Evolutionary conservation across 2,888 invertebrate species (phyloP).

Genomic region (Ormyrus rosae): DNA sequence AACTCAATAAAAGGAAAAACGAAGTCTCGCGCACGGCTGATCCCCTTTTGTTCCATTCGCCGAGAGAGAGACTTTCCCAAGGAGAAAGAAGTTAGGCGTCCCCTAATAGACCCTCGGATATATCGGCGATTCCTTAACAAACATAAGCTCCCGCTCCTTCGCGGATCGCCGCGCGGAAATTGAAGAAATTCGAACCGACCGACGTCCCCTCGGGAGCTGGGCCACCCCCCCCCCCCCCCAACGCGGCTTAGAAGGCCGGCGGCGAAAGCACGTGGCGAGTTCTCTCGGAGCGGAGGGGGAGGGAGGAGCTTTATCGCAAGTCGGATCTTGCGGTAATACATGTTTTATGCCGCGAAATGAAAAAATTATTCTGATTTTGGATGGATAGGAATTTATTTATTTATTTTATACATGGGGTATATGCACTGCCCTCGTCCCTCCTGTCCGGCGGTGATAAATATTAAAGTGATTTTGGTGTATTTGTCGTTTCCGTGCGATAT

Average conservation of each 20-base stretch:
- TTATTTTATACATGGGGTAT: no score
- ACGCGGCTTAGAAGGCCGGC: background rate
- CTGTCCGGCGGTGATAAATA: no score
- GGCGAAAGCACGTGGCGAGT: constrained; percentile 2
- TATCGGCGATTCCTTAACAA: constrained; percentile 42
- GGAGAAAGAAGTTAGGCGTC: constrained; percentile 45
- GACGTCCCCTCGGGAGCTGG: background rate
- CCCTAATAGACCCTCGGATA: background rate
- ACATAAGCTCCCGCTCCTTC: constrained; percentile 34
- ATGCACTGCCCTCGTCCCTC: no score
- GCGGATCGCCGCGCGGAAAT: constrained; percentile 34
- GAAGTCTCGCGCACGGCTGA: background rate
- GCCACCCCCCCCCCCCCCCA: background rate
- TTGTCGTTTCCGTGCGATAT: no score
- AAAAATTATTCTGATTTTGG: no score
- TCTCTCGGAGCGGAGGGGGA: background rate
- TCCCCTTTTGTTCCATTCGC: background rate
- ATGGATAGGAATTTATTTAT: no score
- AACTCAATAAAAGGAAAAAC: background rate
- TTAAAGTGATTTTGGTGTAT: no score
- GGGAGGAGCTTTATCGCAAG: constrained; percentile 1
- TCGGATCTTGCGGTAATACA: no score
- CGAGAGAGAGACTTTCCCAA: background rate
- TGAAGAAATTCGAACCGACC: constrained; percentile 40
- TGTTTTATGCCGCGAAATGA: no score